Percentiles rank a stretch among this genome's conserved stretches.
Conservation (phyloP, 2,797 vertebrate species). For the Dendrocincla tyrannina region DNA sequence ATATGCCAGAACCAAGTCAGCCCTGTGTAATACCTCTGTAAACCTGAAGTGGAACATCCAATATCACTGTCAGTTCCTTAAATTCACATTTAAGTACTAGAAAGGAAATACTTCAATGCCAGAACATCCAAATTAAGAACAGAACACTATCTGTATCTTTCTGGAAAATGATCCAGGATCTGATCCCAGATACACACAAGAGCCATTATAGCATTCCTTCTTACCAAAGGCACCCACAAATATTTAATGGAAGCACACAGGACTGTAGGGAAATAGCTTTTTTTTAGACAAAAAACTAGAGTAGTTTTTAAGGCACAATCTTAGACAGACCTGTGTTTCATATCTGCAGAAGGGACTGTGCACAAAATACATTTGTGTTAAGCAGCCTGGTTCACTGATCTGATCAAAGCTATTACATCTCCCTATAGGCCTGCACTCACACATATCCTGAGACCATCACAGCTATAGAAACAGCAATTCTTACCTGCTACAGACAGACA, state of each 20-base stretch:
- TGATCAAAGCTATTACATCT: not conserved
- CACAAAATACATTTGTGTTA: not conserved
- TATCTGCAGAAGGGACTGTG: not conserved
- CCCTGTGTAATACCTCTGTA: not conserved
- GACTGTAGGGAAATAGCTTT: not conserved
- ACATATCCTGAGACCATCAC: not conserved
- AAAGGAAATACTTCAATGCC: not conserved
- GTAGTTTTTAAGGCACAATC: not conserved
- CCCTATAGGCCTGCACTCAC: not conserved
- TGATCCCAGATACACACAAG: accelerated
- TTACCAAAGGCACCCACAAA: not conserved
- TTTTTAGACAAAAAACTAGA: not conserved
- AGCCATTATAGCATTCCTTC: not conserved
- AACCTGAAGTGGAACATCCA: not conserved
- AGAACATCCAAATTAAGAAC: not conserved
- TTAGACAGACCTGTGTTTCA: not conserved
- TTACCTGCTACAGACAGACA: not conserved
- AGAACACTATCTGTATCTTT: not conserved
- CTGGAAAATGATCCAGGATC: not conserved
- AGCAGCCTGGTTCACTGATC: not conserved
- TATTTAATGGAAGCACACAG: not conserved
- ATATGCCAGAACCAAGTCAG: not conserved
- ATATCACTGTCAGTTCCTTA: not conserved
- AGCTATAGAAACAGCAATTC: not conserved
- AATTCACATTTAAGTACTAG: not conserved